These are phyloP conservation scores for Bombus waltoni DNA, from an alignment of 1,140 invertebrate genomes.

Conservation along the genomic window DNA sequence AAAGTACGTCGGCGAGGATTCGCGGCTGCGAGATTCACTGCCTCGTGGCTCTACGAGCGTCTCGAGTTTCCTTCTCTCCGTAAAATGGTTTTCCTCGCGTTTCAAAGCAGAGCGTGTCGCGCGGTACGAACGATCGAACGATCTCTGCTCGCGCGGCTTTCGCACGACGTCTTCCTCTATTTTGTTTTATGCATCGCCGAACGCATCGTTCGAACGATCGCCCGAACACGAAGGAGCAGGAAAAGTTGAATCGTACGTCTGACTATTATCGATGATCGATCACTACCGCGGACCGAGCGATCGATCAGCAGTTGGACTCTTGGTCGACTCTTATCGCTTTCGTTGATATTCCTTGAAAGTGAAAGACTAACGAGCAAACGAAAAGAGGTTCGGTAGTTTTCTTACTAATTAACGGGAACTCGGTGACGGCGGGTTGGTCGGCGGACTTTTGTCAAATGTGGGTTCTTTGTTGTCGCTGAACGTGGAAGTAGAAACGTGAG, in stretches of 20 bases:
- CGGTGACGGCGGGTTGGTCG: not conserved
- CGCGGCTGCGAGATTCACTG: constrained; percentile 36
- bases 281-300: not conserved
- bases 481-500: constrained; percentile 3
- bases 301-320: not conserved
- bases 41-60: constrained; percentile 17
- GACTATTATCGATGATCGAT: not conserved
- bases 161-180: too few relatives aligned
- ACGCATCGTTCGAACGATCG: too few relatives aligned
- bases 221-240: not conserved
- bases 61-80: not conserved
- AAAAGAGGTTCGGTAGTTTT: constrained; percentile 38
- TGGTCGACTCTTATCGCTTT: constrained; percentile 13
- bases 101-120: not conserved
- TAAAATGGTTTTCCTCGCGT: not conserved
- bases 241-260: constrained; percentile 26
- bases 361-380: constrained; percentile 51
- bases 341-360: constrained; percentile 24
- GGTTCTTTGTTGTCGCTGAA: constrained; percentile 31
- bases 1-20: constrained; percentile 41
- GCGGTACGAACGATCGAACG: not conserved
- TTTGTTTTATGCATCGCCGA: too few relatives aligned
- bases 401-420: constrained; percentile 54
- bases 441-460: constrained; percentile 41
- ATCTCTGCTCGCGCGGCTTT: too few relatives aligned